phyloP scores from a whole-genome alignment of 92 coral and sea anemone genomes.

The Siderastrea siderea region DNA sequence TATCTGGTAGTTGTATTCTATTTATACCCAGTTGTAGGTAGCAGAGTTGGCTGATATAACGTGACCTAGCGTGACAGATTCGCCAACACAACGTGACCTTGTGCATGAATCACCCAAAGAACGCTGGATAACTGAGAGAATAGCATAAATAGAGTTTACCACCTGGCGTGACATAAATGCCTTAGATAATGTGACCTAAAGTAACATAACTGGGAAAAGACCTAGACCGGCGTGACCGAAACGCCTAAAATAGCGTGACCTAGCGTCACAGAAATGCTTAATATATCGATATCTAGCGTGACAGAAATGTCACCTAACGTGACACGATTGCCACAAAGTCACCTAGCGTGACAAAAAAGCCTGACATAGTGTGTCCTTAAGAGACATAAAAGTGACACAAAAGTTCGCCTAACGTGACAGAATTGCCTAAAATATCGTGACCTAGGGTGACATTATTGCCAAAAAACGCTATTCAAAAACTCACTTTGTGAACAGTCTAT shows the following conservation, averaged over 20 bases:
- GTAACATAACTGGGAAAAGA: neutral
- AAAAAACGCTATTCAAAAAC: neutral
- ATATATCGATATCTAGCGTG: neutral
- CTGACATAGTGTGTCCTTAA: no score
- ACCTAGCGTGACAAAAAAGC: neutral
- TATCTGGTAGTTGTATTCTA: neutral
- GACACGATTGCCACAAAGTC: no score
- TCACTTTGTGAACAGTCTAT: constrained; percentile 63
- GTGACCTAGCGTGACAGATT: no score
- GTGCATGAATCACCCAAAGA: no score
- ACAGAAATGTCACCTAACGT: neutral
- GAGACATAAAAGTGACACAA: neutral
- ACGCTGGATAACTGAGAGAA: no score
- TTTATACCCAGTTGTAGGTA: no score
- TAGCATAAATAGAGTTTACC: no score
- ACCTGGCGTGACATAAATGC: no score
- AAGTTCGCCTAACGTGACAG: neutral
- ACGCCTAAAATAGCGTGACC: neutral
- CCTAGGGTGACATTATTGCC: neutral
- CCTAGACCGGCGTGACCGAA: neutral
- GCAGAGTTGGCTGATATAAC: no score
- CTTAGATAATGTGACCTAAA: no score
- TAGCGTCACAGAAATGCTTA: neutral
- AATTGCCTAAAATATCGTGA: neutral
- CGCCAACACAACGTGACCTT: no score